Base-by-base conservation (phyloP, 2,797 vertebrate genomes). In the Cirrhinus mrigala region DNA sequence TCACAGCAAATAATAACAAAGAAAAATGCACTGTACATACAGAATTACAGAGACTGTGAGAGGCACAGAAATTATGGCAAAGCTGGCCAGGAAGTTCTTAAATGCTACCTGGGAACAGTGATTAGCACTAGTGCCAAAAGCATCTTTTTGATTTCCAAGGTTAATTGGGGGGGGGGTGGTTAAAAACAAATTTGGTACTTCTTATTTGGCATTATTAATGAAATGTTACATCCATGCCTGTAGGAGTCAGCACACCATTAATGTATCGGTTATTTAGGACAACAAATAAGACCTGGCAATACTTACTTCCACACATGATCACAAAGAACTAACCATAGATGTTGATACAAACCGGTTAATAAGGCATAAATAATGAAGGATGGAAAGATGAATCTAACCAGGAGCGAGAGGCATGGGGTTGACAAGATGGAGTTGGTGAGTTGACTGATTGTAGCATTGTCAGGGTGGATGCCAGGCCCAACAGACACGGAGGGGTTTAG, bases 401-500 rank as follows among this genome's bases (percentile, higher is more conserved):
- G 54, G 66, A 71, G 6, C 50, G 29, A 62, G 58, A 16, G 12
- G 27, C 52, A 84, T 46, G 70, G 52, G 3, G 50, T 64, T 18
- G 62, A 71, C 29, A 58, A 27, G 60, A 64, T 18, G 1, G 52
- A 50, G 79, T 16, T 50, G 4, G 71, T 48, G 70, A 70, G 60
- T n/a, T 75, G 87, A 79, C 50, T 73, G 62, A 50, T 73, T 83
- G 64, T 86, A n/a, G 75, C 56, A 83, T 62, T 6, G 3, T 50
- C 44, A 24, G 24, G 29, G 44, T 3, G 44, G 70, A 70, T 44
- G 50, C 70, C 70, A 81, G 71, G 16, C 54, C 60, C n/a, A 40
- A 52, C 64, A 88, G 82, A 86, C 70, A 75, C 46, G 20, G 40
- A 83, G 24, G 73, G 16, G 56, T 2, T 82, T 15, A 62, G 69